Evolutionary conservation across 1,140 invertebrate genomes (phyloP), one percentile per base, ranked within the genome.

Genomic region (Aphis gossypii): DNA sequence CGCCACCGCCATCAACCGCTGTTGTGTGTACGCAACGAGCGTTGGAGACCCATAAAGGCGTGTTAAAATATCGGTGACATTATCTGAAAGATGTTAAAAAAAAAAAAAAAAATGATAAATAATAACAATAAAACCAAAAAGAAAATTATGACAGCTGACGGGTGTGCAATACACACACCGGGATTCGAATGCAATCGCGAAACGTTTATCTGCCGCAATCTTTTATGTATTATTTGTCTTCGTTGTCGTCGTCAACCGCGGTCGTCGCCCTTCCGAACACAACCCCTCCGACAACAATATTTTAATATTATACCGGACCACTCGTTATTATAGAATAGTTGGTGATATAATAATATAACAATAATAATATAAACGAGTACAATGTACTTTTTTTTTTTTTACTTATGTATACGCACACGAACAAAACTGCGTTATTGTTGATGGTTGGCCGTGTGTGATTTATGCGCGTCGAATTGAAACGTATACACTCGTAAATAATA

Each of bases 141-240:
- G 21, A 89, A 54, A 89, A 89, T 56, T 44, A 93, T 84, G 92
- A 93, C 92, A 56, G 92, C 92, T 84, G 82, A 93, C 48, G 51
- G 92, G 46, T 56, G 76, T 48, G 82, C 82, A 83, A n/a, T 30
- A 25, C n/a, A 35, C 87, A 35, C 41, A 25, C n/a, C 9, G 30
- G n/a, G n/a, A 54, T 84, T 51, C 23, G n/a, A 92, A 41, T 56
- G 92, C 48, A 56, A 93, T 93, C 76, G 35, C 82, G 35, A 54
- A 86, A 93, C 92, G 82, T 93, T 93, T 93, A 82, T 92, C 91
- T 83, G 68, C 76, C 51, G 21, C 60, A 76, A 76, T 76, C 60
- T n/a, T 76, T 76, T n/a, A n/a, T 89, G 35, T 9, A 41, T 89
- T 89, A 56, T 89, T 35, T 54, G 48, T 89, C n/a, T 23, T 56